Base-by-base conservation (phyloP, 2,113 vertebrate species). In the Platysteira castanea region DNA sequence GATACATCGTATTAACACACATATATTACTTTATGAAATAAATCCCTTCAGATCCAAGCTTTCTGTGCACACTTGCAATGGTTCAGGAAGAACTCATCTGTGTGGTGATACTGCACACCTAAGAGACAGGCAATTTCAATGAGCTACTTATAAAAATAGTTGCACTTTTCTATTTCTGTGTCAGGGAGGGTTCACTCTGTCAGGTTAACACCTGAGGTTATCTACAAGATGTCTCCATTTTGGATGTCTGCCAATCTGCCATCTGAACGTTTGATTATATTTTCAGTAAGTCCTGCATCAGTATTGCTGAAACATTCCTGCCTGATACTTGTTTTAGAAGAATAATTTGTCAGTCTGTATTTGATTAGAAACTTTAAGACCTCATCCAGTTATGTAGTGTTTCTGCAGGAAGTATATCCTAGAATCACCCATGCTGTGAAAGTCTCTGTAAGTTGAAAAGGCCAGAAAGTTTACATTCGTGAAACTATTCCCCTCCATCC, bases 1-100 rank as follows among this genome's bases (percentile, higher is more conserved):
- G 17, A 19, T 84, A 31, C 3, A 2, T 64, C 1, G 0, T 57
- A 24, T 76, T 53, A 68, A 22, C 15, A 75, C 10, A 10, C 3
- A 20, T 21, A 10, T 71, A 20, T 67, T 86, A 37, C 14, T 83
- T 89, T 63, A 28, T n/a, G 6, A 83, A 57, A 41, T 23, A 57
- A 65, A 41, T n/a, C 52, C 41, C 37, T 91, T 85, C 17, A 47
- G 16, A 85, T 33, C 20, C 11, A 46, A 31, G 35, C 44, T 75
- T 91, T 75, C 42, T 75, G 15, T 57, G 17, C 11, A n/a, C 5
- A 15, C 33, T 71, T 75, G 11, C 3, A 7, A 21, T 42, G 41
- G 61, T 39, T 52, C 37, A 47, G 54, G 52, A 80, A 49, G 44
- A 79, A 15, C 21, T 22, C 9, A 41, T 71, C 13, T 47, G 4